phyloP scores from a whole-genome alignment of 2,797 vertebrate species.

The Valencia hispanica region DNA sequence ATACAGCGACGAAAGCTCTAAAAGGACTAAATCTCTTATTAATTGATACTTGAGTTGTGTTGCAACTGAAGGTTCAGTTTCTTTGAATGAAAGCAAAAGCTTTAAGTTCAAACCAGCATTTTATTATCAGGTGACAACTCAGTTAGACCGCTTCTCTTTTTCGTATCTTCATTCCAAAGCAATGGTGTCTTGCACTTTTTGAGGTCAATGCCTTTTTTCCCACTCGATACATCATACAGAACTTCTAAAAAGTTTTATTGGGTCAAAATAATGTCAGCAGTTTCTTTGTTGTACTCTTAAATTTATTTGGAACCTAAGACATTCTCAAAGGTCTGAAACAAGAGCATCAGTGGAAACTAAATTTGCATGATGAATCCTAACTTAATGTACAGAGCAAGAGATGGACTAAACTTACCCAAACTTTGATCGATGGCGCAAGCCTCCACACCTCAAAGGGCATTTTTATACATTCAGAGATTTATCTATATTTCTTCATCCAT shows the following conservation, averaged over 20 bases:
- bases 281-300: not conserved
- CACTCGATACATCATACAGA: not conserved
- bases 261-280: not conserved
- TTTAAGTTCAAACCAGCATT: not conserved
- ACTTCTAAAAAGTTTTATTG: not conserved
- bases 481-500: conserved; percentile 24
- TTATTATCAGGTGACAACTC: not conserved
- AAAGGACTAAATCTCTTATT: not conserved
- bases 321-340: not conserved
- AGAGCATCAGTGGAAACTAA: not conserved
- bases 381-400: not conserved
- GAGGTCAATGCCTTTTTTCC: not conserved
- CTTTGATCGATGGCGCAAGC: conserved; percentile 29
- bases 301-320: not conserved
- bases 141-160: not conserved
- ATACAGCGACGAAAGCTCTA: not conserved
- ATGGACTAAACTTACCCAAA: not conserved
- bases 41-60: not conserved
- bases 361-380: not conserved
- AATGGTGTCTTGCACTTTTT: not conserved
- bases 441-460: conserved; percentile 7
- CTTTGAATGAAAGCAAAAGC: not conserved
- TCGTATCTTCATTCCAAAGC: not conserved
- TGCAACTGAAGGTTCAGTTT: not conserved
- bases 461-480: conserved; percentile 22